Conservation (phyloP, 2,797 vertebrate genomes). For the Sebastes itinus region DNA sequence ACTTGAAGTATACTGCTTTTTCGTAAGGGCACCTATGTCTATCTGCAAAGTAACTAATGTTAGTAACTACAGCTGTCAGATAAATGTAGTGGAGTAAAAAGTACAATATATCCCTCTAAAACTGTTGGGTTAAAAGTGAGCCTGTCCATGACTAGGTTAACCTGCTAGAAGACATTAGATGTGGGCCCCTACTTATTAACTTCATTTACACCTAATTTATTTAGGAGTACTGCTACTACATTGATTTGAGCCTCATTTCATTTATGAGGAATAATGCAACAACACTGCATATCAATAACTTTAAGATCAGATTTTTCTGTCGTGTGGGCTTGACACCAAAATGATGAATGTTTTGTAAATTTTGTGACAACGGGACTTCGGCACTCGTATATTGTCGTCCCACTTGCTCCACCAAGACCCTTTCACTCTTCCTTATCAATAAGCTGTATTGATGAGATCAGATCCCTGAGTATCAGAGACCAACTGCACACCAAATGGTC, state of each 20-base stretch:
- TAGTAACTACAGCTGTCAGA: background rate
- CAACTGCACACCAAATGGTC: conserved; percentile 52
- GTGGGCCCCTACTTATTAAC: background rate
- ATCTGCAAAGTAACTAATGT: background rate
- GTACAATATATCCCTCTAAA: background rate
- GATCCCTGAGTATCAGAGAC: conserved; percentile 44
- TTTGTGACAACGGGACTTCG: background rate
- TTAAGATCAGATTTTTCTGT: background rate
- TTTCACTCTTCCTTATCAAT: conserved; percentile 50
- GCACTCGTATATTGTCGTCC: background rate
- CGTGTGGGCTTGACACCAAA: background rate
- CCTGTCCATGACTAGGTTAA: background rate
- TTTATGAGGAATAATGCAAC: background rate
- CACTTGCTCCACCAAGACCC: background rate
- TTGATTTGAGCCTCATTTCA: background rate
- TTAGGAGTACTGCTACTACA: background rate
- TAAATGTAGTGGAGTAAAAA: background rate
- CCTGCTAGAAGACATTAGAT: background rate
- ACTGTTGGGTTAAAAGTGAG: background rate
- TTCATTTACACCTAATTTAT: background rate
- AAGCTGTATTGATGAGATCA: conserved; percentile 53
- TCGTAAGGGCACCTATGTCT: background rate
- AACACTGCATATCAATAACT: background rate
- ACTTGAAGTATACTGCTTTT: no score
- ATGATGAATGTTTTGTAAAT: background rate